phyloP scores from a whole-genome alignment of 2,888 invertebrate genomes.

The Elgonia sp. region DNA sequence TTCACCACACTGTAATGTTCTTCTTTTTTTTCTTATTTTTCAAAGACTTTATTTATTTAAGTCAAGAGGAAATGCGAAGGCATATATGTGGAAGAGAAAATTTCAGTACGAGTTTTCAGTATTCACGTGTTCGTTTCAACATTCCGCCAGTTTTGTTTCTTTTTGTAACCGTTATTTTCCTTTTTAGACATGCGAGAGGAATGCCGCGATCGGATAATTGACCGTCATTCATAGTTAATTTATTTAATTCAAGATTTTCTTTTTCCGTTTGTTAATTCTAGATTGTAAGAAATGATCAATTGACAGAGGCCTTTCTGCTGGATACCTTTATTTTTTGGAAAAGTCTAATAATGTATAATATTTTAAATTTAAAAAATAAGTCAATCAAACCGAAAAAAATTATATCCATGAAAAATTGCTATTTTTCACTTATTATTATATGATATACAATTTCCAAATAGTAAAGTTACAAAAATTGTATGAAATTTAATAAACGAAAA shows the following conservation, averaged over 20 bases:
- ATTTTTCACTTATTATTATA: too few relatives aligned
- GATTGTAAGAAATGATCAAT: constrained; percentile 47
- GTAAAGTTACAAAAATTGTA: too few relatives aligned
- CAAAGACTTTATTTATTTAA: constrained; percentile 48
- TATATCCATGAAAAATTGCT: too few relatives aligned
- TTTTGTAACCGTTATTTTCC: constrained; percentile 52
- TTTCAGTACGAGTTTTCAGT: constrained; percentile 71
- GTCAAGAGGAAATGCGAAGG: constrained; percentile 71
- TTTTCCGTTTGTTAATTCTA: constrained; percentile 37
- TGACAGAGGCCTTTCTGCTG: constrained; percentile 35
- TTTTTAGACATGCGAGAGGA: constrained; percentile 64
- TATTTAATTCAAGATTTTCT: not conserved
- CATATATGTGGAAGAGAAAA: constrained; percentile 75
- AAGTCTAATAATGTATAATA: too few relatives aligned
- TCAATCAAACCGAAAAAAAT: too few relatives aligned
- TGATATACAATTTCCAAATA: too few relatives aligned
- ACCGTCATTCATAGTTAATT: constrained; percentile 62
- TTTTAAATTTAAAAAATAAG: too few relatives aligned
- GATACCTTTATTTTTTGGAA: not conserved
- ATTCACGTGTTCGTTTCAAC: not conserved
- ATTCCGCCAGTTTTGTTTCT: constrained; percentile 53
- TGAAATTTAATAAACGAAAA: too few relatives aligned
- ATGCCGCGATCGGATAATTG: constrained; percentile 77
- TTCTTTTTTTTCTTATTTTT: constrained; percentile 38
- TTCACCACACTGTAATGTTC: constrained; percentile 27